A percentile compares a stretch with the other conserved stretches of the same genome.
These are phyloP conservation scores for Ophion ventricosus DNA, from an alignment of 2,888 invertebrate genomes.

Conservation along the genomic window DNA sequence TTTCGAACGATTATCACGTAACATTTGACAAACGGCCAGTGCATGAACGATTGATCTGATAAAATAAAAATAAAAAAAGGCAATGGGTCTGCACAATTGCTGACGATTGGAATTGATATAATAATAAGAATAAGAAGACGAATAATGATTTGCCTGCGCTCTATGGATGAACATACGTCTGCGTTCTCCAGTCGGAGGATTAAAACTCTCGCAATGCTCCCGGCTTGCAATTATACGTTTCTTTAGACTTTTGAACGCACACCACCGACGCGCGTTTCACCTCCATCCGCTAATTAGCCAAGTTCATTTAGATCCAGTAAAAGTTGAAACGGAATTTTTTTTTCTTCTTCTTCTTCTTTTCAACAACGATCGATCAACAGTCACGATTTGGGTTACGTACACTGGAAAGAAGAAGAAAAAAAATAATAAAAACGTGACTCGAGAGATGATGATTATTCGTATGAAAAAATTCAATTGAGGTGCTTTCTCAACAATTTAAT, in stretches of 20 bases:
- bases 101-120: not conserved
- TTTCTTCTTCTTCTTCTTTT: constrained; percentile 1
- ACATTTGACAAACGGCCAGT: constrained; percentile 13
- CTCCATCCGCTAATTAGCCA: constrained; percentile 21
- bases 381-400: constrained; percentile 1
- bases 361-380: not conserved
- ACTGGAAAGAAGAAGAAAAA: not conserved
- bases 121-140: not conserved
- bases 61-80: not conserved
- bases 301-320: constrained; percentile 21
- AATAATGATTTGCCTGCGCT: not conserved
- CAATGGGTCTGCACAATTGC: too few relatives aligned
- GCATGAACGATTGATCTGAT: constrained; percentile 3
- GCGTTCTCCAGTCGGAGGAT: not conserved
- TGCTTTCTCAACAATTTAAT: constrained; percentile 3
- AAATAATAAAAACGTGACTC: not conserved
- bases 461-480: not conserved
- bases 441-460: not conserved
- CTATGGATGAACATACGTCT: not conserved
- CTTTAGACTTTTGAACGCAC: not conserved
- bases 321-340: constrained; percentile 13
- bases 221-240: not conserved
- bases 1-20: constrained; percentile 32
- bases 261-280: constrained; percentile 29
- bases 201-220: constrained; percentile 1